These are phyloP conservation scores for Illadopsis cleaveri DNA, from an alignment of 2,113 vertebrate genomes.

Conservation along the genomic window DNA sequence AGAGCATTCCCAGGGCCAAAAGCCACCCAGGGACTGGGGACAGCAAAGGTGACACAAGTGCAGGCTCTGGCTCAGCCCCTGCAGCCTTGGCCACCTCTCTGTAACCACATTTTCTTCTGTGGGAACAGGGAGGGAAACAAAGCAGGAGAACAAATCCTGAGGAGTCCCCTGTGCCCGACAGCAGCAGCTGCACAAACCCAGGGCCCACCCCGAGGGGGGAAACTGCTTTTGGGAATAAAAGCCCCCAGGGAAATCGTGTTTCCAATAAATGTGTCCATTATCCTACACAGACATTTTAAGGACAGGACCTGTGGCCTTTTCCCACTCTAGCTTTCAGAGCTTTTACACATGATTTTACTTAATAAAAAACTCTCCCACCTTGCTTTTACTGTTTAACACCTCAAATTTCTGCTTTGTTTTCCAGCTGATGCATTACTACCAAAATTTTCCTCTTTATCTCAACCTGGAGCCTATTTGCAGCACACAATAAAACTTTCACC, in stretches of 20 bases:
- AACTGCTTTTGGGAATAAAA: background rate
- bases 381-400: background rate
- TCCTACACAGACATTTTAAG: background rate
- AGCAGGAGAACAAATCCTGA: background rate
- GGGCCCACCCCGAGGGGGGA: background rate
- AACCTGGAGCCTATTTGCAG: background rate
- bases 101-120: background rate
- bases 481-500: background rate
- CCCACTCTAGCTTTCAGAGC: background rate
- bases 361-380: background rate
- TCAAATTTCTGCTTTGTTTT: background rate
- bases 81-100: background rate
- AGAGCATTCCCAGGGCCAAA: background rate
- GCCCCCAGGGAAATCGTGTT: background rate
- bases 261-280: background rate
- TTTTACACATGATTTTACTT: background rate
- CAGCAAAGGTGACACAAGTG: background rate
- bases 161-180: background rate
- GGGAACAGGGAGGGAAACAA: background rate
- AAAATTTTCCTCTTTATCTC: background rate
- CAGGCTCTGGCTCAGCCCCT: background rate
- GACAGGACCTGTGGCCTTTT: background rate
- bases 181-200: background rate
- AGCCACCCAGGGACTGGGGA: background rate
- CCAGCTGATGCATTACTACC: background rate